Evolutionary conservation across 2,113 vertebrate genomes (phyloP).

Genomic region (Sisor rabdophorus): DNA sequence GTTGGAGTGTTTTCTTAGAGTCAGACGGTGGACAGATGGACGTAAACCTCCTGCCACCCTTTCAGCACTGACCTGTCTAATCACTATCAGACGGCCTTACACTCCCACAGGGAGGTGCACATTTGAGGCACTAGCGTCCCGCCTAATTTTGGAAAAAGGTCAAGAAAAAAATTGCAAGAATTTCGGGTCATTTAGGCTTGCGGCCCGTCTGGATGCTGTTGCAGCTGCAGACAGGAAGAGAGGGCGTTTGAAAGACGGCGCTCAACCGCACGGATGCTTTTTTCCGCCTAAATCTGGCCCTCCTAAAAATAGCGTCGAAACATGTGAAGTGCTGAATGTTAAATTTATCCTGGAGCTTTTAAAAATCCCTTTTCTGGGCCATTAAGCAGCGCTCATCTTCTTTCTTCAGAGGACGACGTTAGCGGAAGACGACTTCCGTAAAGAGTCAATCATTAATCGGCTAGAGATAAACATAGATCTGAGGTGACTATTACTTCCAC

Average conservation of each 20-base stretch:
- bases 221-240: slow-evolving; percentile 50
- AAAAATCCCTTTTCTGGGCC: slow-evolving; percentile 50
- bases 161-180: slow-evolving; percentile 21
- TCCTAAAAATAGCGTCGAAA: slow-evolving; percentile 44
- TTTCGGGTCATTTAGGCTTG: background rate
- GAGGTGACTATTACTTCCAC: slow-evolving; percentile 33
- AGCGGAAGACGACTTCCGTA: slow-evolving; percentile 30
- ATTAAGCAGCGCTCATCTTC: slow-evolving; percentile 42
- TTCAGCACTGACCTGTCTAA: slow-evolving; percentile 40
- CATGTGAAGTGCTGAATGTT: slow-evolving; percentile 40
- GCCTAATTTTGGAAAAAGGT: background rate
- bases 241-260: slow-evolving; percentile 66
- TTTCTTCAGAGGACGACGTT: slow-evolving; percentile 32
- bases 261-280: slow-evolving; percentile 21
- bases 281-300: slow-evolving; percentile 31
- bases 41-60: slow-evolving; percentile 38
- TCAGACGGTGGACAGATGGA: slow-evolving; percentile 45
- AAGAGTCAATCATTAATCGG: slow-evolving; percentile 11
- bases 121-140: background rate
- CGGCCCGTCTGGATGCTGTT: slow-evolving; percentile 48
- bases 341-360: slow-evolving; percentile 48
- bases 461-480: slow-evolving; percentile 29
- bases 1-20: slow-evolving; percentile 23
- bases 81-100: background rate
- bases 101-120: background rate